phyloP scores from a whole-genome alignment of 2,113 vertebrate genomes.

The Gobiocypris rarus region DNA sequence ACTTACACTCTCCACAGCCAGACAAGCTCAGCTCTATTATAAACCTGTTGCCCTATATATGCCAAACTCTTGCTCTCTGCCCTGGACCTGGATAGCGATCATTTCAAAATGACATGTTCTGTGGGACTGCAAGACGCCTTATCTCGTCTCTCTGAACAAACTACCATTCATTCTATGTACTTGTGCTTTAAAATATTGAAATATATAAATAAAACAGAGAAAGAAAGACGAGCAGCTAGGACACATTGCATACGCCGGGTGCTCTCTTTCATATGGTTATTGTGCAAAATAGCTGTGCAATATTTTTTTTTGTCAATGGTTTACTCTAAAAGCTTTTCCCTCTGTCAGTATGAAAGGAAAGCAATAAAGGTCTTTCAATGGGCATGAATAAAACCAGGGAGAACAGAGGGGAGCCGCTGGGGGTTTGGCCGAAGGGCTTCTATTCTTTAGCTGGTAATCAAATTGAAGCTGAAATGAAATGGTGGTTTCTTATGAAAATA shows the following conservation, averaged over 20 bases:
- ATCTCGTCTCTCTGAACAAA: slow-evolving; percentile 67
- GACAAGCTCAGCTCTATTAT: slow-evolving; percentile 15
- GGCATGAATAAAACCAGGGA: slow-evolving; percentile 86
- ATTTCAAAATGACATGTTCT: slow-evolving; percentile 91
- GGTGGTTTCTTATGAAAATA: slow-evolving; percentile 99
- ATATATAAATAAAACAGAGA: slow-evolving; percentile 62
- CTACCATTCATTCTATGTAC: slow-evolving; percentile 85
- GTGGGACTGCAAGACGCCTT: slow-evolving; percentile 82
- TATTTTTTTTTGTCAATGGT: slow-evolving; percentile 97
- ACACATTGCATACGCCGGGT: slow-evolving; percentile 68
- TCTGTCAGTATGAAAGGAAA: slow-evolving; percentile 95
- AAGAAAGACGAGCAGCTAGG: slow-evolving; percentile 67
- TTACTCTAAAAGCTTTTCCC: slow-evolving; percentile 98
- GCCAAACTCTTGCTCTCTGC: slow-evolving; percentile 65
- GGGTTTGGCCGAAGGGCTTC: slow-evolving; percentile 87
- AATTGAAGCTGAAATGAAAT: slow-evolving; percentile 99
- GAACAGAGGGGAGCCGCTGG: slow-evolving; percentile 82
- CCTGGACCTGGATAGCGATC: slow-evolving; percentile 82
- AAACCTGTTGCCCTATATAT: not conserved
- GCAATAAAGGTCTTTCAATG: slow-evolving; percentile 97
- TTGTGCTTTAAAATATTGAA: slow-evolving; percentile 65
- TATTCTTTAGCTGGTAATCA: slow-evolving; percentile 98
- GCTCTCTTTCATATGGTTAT: slow-evolving; percentile 87
- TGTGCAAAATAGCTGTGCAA: slow-evolving; percentile 92
- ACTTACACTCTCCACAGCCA: not conserved